phyloP scores from a whole-genome alignment of 2,113 vertebrate genomes.

The Salminus brasiliensis region DNA sequence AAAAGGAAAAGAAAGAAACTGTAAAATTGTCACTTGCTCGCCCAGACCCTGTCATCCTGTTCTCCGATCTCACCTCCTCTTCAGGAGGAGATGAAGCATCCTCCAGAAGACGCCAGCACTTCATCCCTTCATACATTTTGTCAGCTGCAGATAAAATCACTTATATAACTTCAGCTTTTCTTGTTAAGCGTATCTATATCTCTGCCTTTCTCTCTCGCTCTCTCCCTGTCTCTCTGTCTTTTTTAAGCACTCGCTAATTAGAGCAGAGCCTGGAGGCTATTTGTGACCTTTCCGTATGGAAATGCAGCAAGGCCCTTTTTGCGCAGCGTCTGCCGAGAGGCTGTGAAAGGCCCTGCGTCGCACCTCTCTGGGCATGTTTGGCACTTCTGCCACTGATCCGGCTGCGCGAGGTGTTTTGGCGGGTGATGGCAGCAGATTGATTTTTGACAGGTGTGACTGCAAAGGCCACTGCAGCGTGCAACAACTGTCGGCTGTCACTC shows the following conservation, averaged over 20 bases:
- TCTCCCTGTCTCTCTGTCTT: constrained; percentile 53
- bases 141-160: constrained; percentile 57
- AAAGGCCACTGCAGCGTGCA: constrained; percentile 64
- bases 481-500: constrained; percentile 76
- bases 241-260: constrained; percentile 77
- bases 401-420: constrained; percentile 63
- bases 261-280: constrained; percentile 80
- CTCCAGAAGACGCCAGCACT: constrained; percentile 55
- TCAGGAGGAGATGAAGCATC: constrained; percentile 41
- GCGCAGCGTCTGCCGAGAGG: constrained; percentile 31
- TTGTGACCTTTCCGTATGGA: constrained; percentile 83
- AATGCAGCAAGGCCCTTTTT: constrained; percentile 71
- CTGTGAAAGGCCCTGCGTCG: constrained; percentile 63
- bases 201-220: constrained; percentile 28
- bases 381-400: constrained; percentile 67
- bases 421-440: constrained; percentile 67
- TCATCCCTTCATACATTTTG: constrained; percentile 67
- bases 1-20: constrained; percentile 14
- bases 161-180: constrained; percentile 71
- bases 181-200: constrained; percentile 11
- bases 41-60: constrained; percentile 44
- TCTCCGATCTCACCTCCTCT: constrained; percentile 36
- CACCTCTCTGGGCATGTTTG: constrained; percentile 74
- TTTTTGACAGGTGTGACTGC: constrained; percentile 79
- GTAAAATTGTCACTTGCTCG: constrained; percentile 42